These are phyloP conservation scores for Meganola albula DNA, from an alignment of 2,888 invertebrate genomes.

Conservation along the genomic window DNA sequence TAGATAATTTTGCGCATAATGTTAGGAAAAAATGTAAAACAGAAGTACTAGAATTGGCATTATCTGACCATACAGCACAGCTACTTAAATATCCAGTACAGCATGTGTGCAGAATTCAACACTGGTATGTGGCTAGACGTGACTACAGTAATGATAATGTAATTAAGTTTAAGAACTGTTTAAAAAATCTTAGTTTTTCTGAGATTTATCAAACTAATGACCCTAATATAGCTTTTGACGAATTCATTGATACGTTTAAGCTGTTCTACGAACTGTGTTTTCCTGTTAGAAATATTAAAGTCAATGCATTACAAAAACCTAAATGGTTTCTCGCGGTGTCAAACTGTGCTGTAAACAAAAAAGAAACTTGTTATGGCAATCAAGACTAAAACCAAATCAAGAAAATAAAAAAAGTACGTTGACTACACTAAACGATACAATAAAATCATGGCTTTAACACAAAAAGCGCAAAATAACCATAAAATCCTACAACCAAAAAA, in stretches of 20 bases:
- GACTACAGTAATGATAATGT: constrained; percentile 1
- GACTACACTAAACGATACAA: background rate
- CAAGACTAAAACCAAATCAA: background rate
- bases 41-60: constrained; percentile 1
- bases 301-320: background rate
- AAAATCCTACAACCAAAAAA: constrained; percentile 1
- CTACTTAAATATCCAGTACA: background rate
- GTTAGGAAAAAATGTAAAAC: background rate
- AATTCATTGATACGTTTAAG: background rate
- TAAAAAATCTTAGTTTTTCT: background rate
- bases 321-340: constrained; percentile 6
- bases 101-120: background rate
- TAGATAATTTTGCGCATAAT: constrained; percentile 1
- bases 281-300: constrained; percentile 1
- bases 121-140: background rate
- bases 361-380: constrained; percentile 4
- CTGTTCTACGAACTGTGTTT: constrained; percentile 4
- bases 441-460: constrained; percentile 2
- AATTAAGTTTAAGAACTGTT: constrained; percentile 1
- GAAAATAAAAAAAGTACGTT: background rate
- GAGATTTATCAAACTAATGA: background rate
- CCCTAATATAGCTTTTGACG: constrained; percentile 1
- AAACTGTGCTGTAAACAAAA: constrained; percentile 1
- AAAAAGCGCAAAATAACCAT: constrained; percentile 3
- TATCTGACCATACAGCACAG: constrained; percentile 5